Evolutionary conservation across 2,888 invertebrate species (phyloP), one percentile per base, ranked within the genome.

Genomic region (Nymphalis urticae): DNA sequence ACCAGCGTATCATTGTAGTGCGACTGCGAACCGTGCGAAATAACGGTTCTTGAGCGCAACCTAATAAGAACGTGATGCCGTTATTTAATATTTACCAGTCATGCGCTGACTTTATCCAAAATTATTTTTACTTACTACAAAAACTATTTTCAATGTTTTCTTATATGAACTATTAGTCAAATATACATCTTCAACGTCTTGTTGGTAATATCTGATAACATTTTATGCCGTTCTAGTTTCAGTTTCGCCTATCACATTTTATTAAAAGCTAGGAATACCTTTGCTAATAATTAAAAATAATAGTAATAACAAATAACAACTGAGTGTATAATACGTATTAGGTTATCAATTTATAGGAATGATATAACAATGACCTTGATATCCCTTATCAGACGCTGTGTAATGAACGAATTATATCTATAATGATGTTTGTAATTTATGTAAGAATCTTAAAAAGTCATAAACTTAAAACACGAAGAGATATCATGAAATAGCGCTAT

Each of bases 371-470:
- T 58, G 53, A 68, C 50, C 65, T 66, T 62, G 58, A 53, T 54
- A 53, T 53, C 36, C 5, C 48, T 73, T 72, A 73, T 73, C 73
- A 48, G 21, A 65, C 61, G 54, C 17, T 21, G 59, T 69, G 67
- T 58, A 67, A 67, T 47, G 63, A 62, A 51, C 42, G 42, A 42
- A 42, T 42, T 42, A 42, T 42, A 42, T 42, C 42, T 58, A 54
- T 27, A 62, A 50, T 58, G 58, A 63, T 56, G 32, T 32, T 32
- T 56, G n/a, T 56, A 42, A 42, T 63, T 62, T 47, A 50, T 50
- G 9, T 19, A 53, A 66, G 61, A 50, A 42, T 59, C 27, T 47
- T 50, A 21, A 51, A 48, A 68, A 56, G 48, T 63, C 50, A 66
- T 62, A 61, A 67, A 72, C 60, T 68, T 54, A 53, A 66, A 54